Evolutionary conservation across 2,113 vertebrate species (phyloP), one percentile per base, ranked within the genome.

Genomic region (Pollimyrus isidori): DNA sequence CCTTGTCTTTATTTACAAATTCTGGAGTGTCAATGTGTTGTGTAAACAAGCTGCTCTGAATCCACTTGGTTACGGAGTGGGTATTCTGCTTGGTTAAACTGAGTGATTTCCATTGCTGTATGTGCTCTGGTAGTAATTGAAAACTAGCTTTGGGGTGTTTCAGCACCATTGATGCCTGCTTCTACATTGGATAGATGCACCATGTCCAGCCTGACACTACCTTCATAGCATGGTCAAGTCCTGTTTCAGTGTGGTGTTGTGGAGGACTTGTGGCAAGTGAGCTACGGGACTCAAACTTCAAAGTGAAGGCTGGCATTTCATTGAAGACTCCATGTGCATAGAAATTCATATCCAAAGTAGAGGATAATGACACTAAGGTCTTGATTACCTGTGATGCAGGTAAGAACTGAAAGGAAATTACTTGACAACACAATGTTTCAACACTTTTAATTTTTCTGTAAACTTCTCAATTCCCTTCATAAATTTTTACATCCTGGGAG

Each of bases 381-480:
- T 1, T 53, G 15, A 53, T 19, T 4, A 53, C 17, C 17, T 19
- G 53, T 19, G 6, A 19, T 56, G 19, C 53, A 56, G 19, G 19
- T 2, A 6, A 56, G 19, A 56, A 56, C 17, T 5, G 52, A 53
- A 53, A 1, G 52, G 5, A 19, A 53, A 53, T 21, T 30, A 30
- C 15, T 80, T 45, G 11, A 30, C 45, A 19, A 83, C 21, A 48
- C n/a, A 69, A 69, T 0, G 1, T 26, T 65, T 69, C 11, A 62
- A 9, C 26, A 30, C 3, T 0, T 69, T 69, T 69, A 30, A 69
- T 62, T 65, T 65, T 82, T 42, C 19, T 86, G 85, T 87, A 39
- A 87, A 87, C 85, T 35, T 21, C 1, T 21, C 1, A 53, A 82
- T 92, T 91, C 87, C 90, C 85, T 91, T 93, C 91, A 93, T 84